Percentiles rank a stretch among this genome's conserved stretches.
These are phyloP conservation scores for Beris chalybata DNA, from an alignment of 2,888 invertebrate species.

Conservation along the genomic window DNA sequence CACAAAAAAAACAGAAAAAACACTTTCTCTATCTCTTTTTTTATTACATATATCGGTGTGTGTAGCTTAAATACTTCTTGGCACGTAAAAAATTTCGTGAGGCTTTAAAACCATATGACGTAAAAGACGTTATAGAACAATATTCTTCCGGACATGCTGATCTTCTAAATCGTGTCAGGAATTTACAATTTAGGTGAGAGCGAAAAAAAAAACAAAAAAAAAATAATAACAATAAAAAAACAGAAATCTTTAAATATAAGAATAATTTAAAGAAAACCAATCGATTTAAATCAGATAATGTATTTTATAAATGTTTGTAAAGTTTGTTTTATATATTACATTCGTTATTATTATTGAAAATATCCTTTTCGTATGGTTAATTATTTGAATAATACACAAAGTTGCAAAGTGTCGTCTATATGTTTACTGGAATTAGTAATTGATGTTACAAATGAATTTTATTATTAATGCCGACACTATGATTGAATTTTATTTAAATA, in stretches of 20 bases:
- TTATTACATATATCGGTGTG: constrained; percentile 2
- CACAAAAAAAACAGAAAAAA: neutral
- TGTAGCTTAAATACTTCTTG: constrained; percentile 83
- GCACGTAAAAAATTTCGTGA: constrained; percentile 89
- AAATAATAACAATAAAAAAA: too few relatives aligned
- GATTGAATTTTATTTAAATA: too few relatives aligned
- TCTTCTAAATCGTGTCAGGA: constrained; percentile 84
- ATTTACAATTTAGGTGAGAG: constrained; percentile 78
- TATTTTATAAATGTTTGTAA: neutral
- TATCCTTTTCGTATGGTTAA: too few relatives aligned
- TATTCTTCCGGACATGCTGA: constrained; percentile 87
- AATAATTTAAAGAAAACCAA: neutral
- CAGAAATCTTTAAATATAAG: neutral
- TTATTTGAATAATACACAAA: neutral
- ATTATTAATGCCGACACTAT: too few relatives aligned
- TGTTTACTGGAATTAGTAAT: too few relatives aligned
- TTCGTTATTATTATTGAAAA: neutral
- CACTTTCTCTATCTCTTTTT: neutral
- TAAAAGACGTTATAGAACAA: constrained; percentile 93
- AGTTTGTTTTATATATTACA: neutral
- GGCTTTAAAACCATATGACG: constrained; percentile 90
- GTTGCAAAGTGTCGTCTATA: too few relatives aligned
- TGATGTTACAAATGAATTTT: too few relatives aligned
- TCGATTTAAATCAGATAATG: neutral
- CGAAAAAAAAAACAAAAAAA: constrained; percentile 15